phyloP scores from a whole-genome alignment of 2,888 invertebrate species.

The Protonemura montana region DNA sequence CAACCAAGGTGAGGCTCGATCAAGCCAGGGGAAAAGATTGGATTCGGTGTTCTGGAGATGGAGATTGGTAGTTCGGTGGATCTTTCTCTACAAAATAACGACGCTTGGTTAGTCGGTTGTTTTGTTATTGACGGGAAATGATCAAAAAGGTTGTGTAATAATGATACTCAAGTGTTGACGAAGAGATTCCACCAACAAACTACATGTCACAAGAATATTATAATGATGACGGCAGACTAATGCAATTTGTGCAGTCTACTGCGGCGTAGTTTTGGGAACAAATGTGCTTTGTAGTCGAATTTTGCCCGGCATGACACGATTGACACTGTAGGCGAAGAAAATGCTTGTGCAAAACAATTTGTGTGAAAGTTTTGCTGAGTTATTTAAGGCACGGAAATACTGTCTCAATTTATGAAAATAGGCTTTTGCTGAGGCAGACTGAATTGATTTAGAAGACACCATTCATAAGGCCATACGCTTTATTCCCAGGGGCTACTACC shows the following conservation, averaged over 20 bases:
- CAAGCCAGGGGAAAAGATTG: neutral
- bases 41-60: neutral
- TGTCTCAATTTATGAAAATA: conserved; percentile 3
- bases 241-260: neutral
- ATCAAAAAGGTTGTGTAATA: neutral
- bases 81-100: neutral
- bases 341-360: neutral
- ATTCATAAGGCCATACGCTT: neutral
- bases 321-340: neutral
- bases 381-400: neutral
- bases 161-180: neutral
- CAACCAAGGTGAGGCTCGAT: neutral
- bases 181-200: neutral
- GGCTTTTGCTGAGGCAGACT: neutral
- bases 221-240: neutral
- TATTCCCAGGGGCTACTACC: neutral
- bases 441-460: neutral
- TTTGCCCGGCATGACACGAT: neutral
- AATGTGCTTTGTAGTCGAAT: neutral
- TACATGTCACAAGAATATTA: neutral
- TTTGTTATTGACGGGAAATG: neutral
- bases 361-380: neutral
- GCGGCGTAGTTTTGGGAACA: neutral
- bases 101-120: neutral
- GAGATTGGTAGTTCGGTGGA: neutral